These are phyloP conservation scores for Cirrhinus mrigala DNA, from an alignment of 2,797 vertebrate species.

Conservation along the genomic window DNA sequence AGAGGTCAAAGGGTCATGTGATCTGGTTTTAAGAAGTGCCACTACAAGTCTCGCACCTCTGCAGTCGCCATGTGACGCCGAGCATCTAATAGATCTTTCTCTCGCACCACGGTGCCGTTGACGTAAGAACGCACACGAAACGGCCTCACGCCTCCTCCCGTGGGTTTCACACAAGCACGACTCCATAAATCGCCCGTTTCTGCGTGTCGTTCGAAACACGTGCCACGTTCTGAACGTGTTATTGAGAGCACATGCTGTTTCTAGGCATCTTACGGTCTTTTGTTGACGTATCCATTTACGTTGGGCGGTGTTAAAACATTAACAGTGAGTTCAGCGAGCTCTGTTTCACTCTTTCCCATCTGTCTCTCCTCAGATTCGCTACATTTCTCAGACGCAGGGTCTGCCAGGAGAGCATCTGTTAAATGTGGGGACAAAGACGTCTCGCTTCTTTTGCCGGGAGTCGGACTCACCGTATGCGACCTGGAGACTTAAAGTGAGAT, in stretches of 20 bases:
- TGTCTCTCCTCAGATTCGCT: constrained; percentile 88
- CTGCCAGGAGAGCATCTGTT: constrained; percentile 92
- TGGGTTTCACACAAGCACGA: constrained; percentile 12
- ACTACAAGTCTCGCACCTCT: constrained; percentile 3
- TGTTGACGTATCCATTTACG: constrained; percentile 9
- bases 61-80: constrained; percentile 52
- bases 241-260: constrained; percentile 15
- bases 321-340: background rate
- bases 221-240: constrained; percentile 1
- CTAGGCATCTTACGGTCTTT: background rate
- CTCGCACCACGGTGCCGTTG: constrained; percentile 73
- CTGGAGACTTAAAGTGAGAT: constrained; percentile 95
- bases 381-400: constrained; percentile 99
- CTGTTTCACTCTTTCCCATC: background rate
- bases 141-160: background rate
- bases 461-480: constrained; percentile 88
- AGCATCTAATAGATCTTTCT: constrained; percentile 72
- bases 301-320: constrained; percentile 27
- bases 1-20: constrained; percentile 40
- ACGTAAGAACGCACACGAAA: constrained; percentile 71
- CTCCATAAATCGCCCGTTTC: background rate
- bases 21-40: constrained; percentile 11
- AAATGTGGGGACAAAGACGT: constrained; percentile 94
- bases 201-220: constrained; percentile 7
- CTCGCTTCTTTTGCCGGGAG: constrained; percentile 95